Base-by-base conservation (phyloP, 2,113 vertebrate genomes). In the Perca flavescens region DNA sequence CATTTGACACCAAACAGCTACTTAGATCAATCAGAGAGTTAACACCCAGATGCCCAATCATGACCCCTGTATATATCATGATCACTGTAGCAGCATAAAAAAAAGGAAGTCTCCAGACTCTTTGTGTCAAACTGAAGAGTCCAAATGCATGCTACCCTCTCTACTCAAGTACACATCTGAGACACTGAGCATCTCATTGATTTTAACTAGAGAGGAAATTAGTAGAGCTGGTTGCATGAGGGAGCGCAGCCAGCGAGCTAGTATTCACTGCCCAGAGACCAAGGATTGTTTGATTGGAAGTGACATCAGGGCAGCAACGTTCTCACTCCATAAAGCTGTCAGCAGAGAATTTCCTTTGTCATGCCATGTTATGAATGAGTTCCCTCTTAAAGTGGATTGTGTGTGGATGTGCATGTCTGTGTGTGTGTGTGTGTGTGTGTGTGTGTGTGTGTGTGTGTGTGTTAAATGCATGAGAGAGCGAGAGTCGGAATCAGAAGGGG, bases 241-340 rank as follows among this genome's bases (percentile, higher is more conserved):
- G 54, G 74, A 63, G 74, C 31, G 9, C 71, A 64, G 74, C 67
- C 71, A 56, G 62, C 0, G 7, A 61, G 69, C 66, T 75, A 82
- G 88, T 82, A 73, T 73, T 77, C 63, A 40, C 56, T 78, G 58
- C 50, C 77, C 50, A 57, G 61, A 80, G 54, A 89, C 36, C 68
- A 79, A 81, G 80, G 69, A 87, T 76, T 71, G 52, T 88, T 73
- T 90, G 84, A 92, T 89, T 88, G 79, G 85, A 93, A 89, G 86
- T 91, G 90, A 92, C 92, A 92, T 93, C 85, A 78, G 80, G 80
- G 83, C 77, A 84, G 77, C 82, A 84, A 89, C 91, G 87, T 89
- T 91, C 88, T 92, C 89, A 80, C 84, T 91, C 92, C 89, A 91
- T 92, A 86, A 92, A 94, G 90, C 90, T 92, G 92, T 92, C 93